Evolutionary conservation across 2,888 invertebrate species (phyloP).

Genomic region (Melieria omissa): DNA sequence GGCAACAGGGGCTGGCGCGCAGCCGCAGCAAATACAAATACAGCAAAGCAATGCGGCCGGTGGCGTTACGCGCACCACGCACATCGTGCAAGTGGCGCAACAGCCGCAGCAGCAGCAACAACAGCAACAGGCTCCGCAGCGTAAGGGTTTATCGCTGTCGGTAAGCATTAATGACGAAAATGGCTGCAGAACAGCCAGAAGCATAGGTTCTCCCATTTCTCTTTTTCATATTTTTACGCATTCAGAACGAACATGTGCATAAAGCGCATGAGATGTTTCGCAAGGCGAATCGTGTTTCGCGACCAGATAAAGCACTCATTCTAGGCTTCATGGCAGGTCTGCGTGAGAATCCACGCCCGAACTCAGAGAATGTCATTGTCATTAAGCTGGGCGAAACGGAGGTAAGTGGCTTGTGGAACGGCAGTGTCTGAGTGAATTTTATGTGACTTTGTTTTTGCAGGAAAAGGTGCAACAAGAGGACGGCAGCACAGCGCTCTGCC

Average conservation of each 20-base stretch:
- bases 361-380: conserved; percentile 94
- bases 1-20: conserved; percentile 39
- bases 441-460: conserved; percentile 48
- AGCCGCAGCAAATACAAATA: conserved; percentile 48
- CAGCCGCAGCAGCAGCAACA: conserved; percentile 56
- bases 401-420: conserved; percentile 57
- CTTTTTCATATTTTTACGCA: background rate
- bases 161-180: conserved; percentile 49
- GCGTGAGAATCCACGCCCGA: conserved; percentile 97
- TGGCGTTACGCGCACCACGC: conserved; percentile 57
- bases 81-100: conserved; percentile 58
- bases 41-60: conserved; percentile 47
- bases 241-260: conserved; percentile 93
- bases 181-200: no score
- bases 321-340: conserved; percentile 99
- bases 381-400: conserved; percentile 93
- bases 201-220: background rate
- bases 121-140: conserved; percentile 59
- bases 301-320: conserved; percentile 97
- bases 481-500: conserved; percentile 74
- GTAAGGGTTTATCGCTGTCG: conserved; percentile 65
- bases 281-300: conserved; percentile 93
- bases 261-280: conserved; percentile 98
- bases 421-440: background rate
- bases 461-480: conserved; percentile 90